Evolutionary conservation across 23 tunicate species (phyloP).

Genomic region (Phallusia fumigata): DNA sequence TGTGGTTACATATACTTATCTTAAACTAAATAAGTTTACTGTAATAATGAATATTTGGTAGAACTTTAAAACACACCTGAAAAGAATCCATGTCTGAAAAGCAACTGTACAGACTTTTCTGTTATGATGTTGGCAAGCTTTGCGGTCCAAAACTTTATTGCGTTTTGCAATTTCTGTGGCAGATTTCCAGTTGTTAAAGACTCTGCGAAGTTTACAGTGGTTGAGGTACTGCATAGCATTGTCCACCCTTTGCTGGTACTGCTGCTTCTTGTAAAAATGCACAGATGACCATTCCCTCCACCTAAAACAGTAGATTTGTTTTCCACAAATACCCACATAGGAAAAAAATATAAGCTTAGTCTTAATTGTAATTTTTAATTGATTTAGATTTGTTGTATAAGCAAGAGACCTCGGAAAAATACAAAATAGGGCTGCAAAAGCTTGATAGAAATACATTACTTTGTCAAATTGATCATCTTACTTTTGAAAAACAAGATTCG

Average conservation of each 20-base stretch:
- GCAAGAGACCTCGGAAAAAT: no score
- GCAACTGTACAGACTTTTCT: constrained; percentile 39
- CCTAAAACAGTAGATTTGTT: background rate
- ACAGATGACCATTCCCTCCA: constrained; percentile 73
- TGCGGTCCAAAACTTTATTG: background rate
- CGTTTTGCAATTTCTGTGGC: constrained; percentile 1
- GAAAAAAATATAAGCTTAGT: background rate
- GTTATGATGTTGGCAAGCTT: constrained; percentile 30
- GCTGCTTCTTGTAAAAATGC: constrained; percentile 35
- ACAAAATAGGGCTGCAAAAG: no score
- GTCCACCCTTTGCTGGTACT: constrained; percentile 23
- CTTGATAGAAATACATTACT: no score
- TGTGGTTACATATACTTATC: no score
- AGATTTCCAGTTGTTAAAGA: constrained; percentile 34
- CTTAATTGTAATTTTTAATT: no score
- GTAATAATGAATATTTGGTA: no score
- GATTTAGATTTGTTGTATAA: no score
- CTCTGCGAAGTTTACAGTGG: constrained; percentile 7
- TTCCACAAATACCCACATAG: background rate
- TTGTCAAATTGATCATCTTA: background rate
- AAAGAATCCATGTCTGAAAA: constrained; percentile 67
- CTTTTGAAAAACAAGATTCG: background rate
- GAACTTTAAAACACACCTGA: constrained; percentile 24
- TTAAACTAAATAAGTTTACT: no score
- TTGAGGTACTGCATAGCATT: constrained; percentile 12